phyloP scores from a whole-genome alignment of 2,113 vertebrate genomes.

The Porphyrio hochstetteri region DNA sequence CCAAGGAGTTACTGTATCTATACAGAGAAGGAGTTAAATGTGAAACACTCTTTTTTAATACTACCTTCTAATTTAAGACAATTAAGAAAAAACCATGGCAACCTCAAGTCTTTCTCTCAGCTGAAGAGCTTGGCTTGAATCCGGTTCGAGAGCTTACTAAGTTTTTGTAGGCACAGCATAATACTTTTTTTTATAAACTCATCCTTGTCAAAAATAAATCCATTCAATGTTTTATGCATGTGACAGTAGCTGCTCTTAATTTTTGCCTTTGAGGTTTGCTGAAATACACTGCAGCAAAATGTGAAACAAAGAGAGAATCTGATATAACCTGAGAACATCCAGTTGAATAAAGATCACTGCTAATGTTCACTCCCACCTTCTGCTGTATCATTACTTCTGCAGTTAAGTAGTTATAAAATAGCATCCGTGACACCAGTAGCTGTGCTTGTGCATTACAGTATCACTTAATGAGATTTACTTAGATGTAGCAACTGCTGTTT shows the following conservation, averaged over 20 bases:
- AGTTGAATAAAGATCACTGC: constrained; percentile 56
- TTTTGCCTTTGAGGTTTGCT: constrained; percentile 51
- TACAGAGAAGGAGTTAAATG: neutral
- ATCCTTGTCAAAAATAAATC: constrained; percentile 32
- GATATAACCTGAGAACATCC: constrained; percentile 11
- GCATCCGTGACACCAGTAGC: constrained; percentile 47
- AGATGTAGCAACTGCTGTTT: constrained; percentile 58
- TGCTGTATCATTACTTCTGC: constrained; percentile 61
- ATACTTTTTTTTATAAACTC: constrained; percentile 35
- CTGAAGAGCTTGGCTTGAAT: constrained; percentile 1
- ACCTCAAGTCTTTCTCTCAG: neutral
- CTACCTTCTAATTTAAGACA: neutral
- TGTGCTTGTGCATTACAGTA: constrained; percentile 68
- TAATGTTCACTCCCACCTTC: constrained; percentile 70
- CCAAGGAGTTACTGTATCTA: constrained; percentile 25
- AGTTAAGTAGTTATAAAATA: constrained; percentile 65
- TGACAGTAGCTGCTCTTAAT: constrained; percentile 28
- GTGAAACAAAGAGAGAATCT: constrained; percentile 62
- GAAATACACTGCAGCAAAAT: constrained; percentile 23
- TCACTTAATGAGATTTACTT: constrained; percentile 65
- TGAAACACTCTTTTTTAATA: neutral
- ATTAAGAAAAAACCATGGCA: neutral
- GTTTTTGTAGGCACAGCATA: constrained; percentile 1
- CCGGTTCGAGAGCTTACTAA: neutral
- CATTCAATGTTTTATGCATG: constrained; percentile 20